These are phyloP conservation scores for Mus caroli DNA, from an alignment of 2,797 vertebrate species.

Conservation along the genomic window DNA sequence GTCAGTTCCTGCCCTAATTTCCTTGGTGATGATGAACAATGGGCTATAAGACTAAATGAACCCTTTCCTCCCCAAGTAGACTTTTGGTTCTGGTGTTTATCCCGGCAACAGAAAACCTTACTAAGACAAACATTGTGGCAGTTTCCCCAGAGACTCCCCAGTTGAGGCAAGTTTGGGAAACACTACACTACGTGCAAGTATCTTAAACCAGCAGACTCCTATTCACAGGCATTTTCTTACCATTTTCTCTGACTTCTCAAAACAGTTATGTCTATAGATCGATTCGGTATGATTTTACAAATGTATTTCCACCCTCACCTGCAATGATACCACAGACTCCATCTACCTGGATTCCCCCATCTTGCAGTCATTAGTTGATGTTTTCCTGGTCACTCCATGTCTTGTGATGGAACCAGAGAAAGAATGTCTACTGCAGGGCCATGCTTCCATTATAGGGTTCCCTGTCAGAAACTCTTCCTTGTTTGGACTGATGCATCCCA, in stretches of 20 bases:
- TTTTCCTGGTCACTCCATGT: not conserved
- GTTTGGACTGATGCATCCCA: not conserved
- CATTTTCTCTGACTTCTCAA: not conserved
- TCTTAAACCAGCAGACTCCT: not conserved
- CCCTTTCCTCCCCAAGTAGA: not conserved
- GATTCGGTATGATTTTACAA: not conserved
- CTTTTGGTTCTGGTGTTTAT: not conserved
- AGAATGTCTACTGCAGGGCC: not conserved
- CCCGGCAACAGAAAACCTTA: not conserved
- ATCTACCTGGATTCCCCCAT: not conserved
- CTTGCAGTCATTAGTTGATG: not conserved
- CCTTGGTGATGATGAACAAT: not conserved
- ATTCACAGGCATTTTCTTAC: not conserved
- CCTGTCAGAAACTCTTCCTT: not conserved
- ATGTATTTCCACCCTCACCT: not conserved
- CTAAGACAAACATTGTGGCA: not conserved
- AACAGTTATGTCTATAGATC: not conserved
- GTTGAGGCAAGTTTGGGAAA: not conserved
- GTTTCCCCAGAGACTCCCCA: not conserved
- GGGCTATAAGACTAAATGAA: not conserved
- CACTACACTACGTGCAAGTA: not conserved
- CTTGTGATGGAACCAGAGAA: not conserved
- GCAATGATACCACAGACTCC: not conserved
- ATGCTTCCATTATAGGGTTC: no score
- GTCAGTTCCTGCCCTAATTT: not conserved